phyloP scores from a whole-genome alignment of 2,888 invertebrate genomes.

The Mactromeris polynyma region DNA sequence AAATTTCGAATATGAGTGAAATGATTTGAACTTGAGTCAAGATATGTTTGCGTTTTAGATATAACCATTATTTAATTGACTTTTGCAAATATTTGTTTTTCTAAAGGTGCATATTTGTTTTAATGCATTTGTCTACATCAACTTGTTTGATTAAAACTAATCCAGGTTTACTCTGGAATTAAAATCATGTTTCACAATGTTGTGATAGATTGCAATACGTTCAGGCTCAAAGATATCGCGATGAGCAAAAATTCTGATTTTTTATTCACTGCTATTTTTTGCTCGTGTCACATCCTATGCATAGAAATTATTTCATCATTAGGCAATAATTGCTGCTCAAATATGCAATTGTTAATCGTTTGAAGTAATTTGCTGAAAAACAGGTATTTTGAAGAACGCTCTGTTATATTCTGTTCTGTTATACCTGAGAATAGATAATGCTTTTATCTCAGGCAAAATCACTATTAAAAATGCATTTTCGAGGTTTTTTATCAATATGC shows the following conservation, averaged over 20 bases:
- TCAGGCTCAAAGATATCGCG: background rate
- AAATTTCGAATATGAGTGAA: constrained; percentile 4
- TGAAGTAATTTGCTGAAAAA: background rate
- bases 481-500: background rate
- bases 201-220: background rate
- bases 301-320: background rate
- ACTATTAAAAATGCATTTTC: constrained; percentile 17
- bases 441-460: constrained; percentile 8
- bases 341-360: background rate
- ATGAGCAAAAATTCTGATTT: too few relatives aligned
- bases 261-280: background rate
- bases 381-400: background rate
- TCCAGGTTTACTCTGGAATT: background rate
- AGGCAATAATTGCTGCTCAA: background rate
- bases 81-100: constrained; percentile 46
- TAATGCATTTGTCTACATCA: constrained; percentile 15
- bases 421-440: background rate
- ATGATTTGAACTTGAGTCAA: background rate
- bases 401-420: background rate
- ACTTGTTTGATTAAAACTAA: background rate
- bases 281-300: background rate
- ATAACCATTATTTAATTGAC: constrained; percentile 13
- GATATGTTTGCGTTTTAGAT: constrained; percentile 18
- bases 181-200: background rate
- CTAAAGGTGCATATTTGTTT: constrained; percentile 32